Evolutionary conservation across 2,113 vertebrate species (phyloP).

Genomic region (Otocyon megalotis): DNA sequence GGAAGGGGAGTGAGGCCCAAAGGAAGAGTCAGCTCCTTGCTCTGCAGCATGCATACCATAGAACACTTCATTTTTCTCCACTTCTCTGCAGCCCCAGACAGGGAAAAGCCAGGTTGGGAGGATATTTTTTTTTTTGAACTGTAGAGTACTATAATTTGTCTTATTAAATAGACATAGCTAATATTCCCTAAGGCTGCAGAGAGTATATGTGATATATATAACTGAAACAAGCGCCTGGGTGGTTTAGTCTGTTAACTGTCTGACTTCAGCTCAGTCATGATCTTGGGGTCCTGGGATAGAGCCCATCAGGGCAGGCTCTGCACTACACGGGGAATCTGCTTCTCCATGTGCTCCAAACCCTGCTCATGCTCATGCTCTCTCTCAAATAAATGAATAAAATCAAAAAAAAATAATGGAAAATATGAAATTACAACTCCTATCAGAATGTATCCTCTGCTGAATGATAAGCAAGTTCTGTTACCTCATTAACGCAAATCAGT

Average conservation of each 20-base stretch:
- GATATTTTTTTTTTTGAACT: neutral
- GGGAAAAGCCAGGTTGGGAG: neutral
- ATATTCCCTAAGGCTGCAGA: neutral
- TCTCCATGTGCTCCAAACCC: neutral
- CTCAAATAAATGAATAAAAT: neutral
- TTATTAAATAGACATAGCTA: neutral
- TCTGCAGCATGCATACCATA: accelerated
- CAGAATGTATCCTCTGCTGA: neutral
- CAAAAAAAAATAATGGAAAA: neutral
- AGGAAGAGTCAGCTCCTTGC: neutral
- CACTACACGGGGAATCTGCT: neutral
- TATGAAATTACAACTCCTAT: neutral
- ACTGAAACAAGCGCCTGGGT: neutral
- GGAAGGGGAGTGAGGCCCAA: neutral
- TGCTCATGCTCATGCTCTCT: neutral
- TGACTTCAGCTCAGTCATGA: neutral
- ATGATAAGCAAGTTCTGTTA: neutral
- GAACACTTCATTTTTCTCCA: neutral
- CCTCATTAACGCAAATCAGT: neutral
- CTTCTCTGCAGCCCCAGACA: neutral
- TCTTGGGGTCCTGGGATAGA: neutral
- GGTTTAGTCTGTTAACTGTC: neutral
- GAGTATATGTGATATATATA: neutral
- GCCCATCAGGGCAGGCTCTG: neutral
- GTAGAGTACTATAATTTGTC: neutral